A percentile compares a stretch with the other conserved stretches of the same genome.
Conservation (phyloP, 2,888 invertebrate species). For the Anodontia alba region DNA sequence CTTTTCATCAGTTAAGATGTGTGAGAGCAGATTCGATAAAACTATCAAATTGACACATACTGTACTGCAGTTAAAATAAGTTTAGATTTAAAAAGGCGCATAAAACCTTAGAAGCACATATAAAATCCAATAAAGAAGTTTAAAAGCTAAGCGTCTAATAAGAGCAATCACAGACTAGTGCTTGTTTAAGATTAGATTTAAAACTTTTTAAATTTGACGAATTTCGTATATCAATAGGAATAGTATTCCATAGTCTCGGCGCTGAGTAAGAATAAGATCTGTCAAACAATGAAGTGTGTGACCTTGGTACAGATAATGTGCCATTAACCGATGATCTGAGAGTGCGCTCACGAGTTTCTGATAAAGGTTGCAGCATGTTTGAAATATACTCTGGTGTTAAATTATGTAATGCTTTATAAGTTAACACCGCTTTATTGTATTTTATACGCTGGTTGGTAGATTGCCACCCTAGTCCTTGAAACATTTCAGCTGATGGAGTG, state of each 20-base stretch:
- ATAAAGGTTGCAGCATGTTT: background rate
- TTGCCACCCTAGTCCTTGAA: background rate
- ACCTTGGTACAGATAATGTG: conserved; percentile 3
- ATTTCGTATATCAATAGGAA: background rate
- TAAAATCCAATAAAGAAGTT: background rate
- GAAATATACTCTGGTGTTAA: background rate
- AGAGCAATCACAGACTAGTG: background rate
- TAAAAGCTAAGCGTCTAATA: background rate
- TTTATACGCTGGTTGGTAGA: background rate
- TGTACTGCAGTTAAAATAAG: background rate
- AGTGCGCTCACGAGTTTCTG: background rate
- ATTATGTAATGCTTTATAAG: conserved; percentile 1
- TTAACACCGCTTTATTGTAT: background rate
- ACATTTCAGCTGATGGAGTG: background rate
- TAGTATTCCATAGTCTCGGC: background rate
- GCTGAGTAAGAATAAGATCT: background rate
- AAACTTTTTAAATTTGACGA: background rate
- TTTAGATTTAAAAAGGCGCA: background rate
- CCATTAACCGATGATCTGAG: conserved; percentile 1
- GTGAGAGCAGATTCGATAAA: background rate
- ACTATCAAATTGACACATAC: background rate
- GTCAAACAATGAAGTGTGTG: background rate
- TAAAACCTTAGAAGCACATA: background rate
- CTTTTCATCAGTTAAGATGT: no score
- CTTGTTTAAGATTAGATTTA: background rate